Conservation (phyloP, 2,797 vertebrate species). For the Podarcis lilfordi region DNA sequence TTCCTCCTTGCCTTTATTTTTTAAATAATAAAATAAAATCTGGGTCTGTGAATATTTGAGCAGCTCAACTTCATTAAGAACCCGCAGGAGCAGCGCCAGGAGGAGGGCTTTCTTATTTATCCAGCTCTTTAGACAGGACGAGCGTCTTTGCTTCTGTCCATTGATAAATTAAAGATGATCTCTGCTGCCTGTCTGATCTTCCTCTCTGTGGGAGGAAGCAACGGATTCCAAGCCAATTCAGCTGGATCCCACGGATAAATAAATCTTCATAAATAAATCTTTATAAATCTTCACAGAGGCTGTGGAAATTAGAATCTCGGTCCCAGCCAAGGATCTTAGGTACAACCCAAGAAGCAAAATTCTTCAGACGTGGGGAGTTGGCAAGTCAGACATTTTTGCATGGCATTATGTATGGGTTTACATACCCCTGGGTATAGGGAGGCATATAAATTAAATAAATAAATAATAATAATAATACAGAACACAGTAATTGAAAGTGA, state of each 20-base stretch:
- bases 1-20: not conserved
- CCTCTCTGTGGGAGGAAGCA: not conserved
- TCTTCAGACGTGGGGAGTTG: slow-evolving; percentile 9
- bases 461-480: too few relatives aligned
- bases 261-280: slow-evolving; percentile 24
- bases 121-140: not conserved
- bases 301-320: not conserved
- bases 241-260: slow-evolving; percentile 13
- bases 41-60: not conserved
- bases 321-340: too few relatives aligned
- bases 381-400: not conserved
- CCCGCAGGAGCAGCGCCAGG: not conserved
- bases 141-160: not conserved
- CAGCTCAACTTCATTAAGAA: not conserved
- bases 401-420: not conserved
- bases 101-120: not conserved
- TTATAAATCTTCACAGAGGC: not conserved
- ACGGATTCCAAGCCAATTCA: slow-evolving; percentile 9
- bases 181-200: not conserved
- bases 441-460: too few relatives aligned
- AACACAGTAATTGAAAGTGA: not conserved
- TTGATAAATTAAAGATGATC: slow-evolving; percentile 18
- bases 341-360: not conserved
- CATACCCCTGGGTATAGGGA: too few relatives aligned
- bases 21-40: not conserved